These are phyloP conservation scores for Agraylea sexmaculata DNA, from an alignment of 1,140 invertebrate genomes.

Conservation along the genomic window DNA sequence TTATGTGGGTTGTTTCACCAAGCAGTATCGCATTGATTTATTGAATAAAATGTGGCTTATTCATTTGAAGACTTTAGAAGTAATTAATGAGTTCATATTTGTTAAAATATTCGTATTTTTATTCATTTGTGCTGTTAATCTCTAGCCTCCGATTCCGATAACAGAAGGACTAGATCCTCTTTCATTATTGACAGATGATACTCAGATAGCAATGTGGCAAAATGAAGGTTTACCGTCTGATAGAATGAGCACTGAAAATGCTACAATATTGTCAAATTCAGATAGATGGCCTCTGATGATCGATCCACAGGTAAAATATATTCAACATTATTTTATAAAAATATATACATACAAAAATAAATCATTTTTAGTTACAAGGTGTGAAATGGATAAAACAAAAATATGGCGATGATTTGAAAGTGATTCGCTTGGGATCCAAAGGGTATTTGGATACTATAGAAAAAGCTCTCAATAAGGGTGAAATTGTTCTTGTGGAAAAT, in stretches of 20 bases:
- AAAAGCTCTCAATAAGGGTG: conserved; percentile 66
- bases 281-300: conserved; percentile 97
- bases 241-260: conserved; percentile 94
- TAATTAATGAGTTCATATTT: too few relatives aligned
- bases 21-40: conserved; percentile 79
- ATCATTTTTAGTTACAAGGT: conserved; percentile 68
- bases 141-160: conserved; percentile 65
- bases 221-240: conserved; percentile 92
- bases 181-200: conserved; percentile 81
- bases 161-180: conserved; percentile 82
- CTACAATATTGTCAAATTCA: conserved; percentile 85
- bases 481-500: conserved; percentile 83
- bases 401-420: conserved; percentile 68
- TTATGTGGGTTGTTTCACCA: conserved; percentile 93
- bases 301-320: conserved; percentile 81
- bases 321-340: too few relatives aligned
- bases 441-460: conserved; percentile 88
- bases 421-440: conserved; percentile 80
- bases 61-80: conserved; percentile 60
- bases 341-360: neutral
- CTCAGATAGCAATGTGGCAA: conserved; percentile 88
- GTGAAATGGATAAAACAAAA: conserved; percentile 96
- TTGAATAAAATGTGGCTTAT: conserved; percentile 83
- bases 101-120: too few relatives aligned
- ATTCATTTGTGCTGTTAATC: too few relatives aligned